These are phyloP conservation scores for Axis porcinus DNA, from an alignment of 2,113 vertebrate species.

Conservation along the genomic window DNA sequence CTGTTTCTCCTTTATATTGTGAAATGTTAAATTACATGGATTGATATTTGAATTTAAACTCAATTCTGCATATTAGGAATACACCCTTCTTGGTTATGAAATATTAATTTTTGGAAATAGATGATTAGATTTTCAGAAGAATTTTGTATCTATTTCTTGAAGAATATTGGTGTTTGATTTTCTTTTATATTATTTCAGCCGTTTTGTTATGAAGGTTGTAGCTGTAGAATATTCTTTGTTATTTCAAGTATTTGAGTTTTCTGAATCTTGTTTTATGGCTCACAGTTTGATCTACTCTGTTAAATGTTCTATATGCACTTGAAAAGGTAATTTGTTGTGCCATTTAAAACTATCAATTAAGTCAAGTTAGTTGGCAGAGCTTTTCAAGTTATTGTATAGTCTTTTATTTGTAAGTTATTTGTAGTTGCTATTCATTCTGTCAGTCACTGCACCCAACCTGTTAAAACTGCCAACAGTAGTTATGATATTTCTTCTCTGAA, in stretches of 20 bases:
- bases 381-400: not conserved
- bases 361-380: not conserved
- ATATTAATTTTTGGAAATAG: not conserved
- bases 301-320: not conserved
- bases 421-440: not conserved
- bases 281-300: not conserved
- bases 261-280: not conserved
- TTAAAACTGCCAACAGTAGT: not conserved
- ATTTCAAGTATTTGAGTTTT: not conserved
- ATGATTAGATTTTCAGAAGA: not conserved
- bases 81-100: not conserved
- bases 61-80: not conserved
- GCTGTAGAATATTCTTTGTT: not conserved
- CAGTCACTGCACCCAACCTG: not conserved
- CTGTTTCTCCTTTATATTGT: not conserved
- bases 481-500: not conserved
- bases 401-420: not conserved
- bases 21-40: not conserved
- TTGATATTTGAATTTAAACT: not conserved
- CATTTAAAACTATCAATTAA: not conserved
- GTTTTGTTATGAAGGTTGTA: not conserved
- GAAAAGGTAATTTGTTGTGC: not conserved
- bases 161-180: not conserved
- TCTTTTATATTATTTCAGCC: not conserved
- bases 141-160: not conserved